A percentile compares a stretch with the other conserved stretches of the same genome.
These are phyloP conservation scores for Tetramorium bicarinatum DNA, from an alignment of 2,888 invertebrate species.

Conservation along the genomic window DNA sequence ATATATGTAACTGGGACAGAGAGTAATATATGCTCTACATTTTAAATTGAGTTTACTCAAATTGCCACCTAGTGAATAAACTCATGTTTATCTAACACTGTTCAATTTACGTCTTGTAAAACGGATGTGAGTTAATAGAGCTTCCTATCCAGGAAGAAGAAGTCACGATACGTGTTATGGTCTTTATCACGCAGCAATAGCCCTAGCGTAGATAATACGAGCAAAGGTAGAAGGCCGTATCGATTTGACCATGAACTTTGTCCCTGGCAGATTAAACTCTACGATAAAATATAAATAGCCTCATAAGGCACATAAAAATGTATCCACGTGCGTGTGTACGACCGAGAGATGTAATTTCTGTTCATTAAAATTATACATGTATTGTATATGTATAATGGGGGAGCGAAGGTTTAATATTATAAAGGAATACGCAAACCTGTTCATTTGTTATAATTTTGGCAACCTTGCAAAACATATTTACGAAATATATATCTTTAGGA, in stretches of 20 bases:
- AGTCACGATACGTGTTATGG: not conserved
- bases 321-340: not conserved
- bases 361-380: not conserved
- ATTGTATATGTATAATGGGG: not conserved
- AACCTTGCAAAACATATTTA: not conserved
- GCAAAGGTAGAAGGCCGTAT: constrained; percentile 81
- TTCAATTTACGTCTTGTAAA: not conserved
- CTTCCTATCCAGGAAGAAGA: constrained; percentile 13
- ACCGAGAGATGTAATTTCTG: constrained; percentile 3
- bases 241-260: constrained; percentile 86
- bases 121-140: not conserved
- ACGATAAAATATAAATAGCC: constrained; percentile 69
- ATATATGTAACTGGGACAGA: not conserved
- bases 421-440: not conserved
- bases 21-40: not conserved
- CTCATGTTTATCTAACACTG: not conserved
- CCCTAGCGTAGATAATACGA: constrained; percentile 49
- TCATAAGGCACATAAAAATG: constrained; percentile 29
- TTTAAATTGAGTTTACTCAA: constrained; percentile 23
- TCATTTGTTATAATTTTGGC: not conserved
- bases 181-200: constrained; percentile 43
- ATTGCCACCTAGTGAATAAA: not conserved
- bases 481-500: not conserved
- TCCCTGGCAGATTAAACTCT: constrained; percentile 55
- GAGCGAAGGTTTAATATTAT: not conserved